These are phyloP conservation scores for Montifringilla adamsi DNA, from an alignment of 2,113 vertebrate genomes.

Conservation along the genomic window DNA sequence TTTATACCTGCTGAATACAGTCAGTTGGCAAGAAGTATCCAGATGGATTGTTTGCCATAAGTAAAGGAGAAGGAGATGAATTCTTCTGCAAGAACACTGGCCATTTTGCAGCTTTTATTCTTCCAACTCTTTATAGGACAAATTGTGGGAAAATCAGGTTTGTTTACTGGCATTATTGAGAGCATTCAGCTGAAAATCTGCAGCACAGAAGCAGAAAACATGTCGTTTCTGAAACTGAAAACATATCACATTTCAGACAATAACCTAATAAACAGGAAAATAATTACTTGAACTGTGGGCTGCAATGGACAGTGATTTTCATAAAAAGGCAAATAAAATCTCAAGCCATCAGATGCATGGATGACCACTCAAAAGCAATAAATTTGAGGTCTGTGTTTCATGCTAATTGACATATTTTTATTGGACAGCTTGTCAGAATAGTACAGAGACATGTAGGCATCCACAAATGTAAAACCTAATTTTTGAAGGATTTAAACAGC, in stretches of 20 bases:
- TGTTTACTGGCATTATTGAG: background rate
- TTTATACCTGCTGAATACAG: background rate
- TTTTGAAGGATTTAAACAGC: background rate
- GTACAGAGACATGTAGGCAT: background rate
- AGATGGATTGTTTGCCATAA: background rate
- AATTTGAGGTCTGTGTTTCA: background rate
- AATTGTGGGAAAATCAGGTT: background rate
- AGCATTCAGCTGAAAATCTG: background rate
- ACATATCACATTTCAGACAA: background rate
- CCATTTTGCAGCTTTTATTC: background rate
- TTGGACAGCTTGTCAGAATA: background rate
- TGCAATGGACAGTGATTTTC: background rate
- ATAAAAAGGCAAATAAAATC: background rate
- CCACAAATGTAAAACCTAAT: background rate
- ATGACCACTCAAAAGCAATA: background rate
- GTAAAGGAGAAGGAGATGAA: background rate
- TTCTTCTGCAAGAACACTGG: background rate
- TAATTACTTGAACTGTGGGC: background rate
- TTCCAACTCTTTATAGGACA: background rate
- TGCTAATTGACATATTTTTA: background rate
- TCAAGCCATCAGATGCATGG: background rate
- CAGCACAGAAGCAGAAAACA: background rate
- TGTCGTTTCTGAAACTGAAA: background rate
- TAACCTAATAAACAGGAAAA: background rate
- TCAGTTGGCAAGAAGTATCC: background rate